Percentiles rank a stretch among this genome's conserved stretches.
These are phyloP conservation scores for Prenolepis imparis DNA, from an alignment of 2,888 invertebrate species.

Conservation along the genomic window DNA sequence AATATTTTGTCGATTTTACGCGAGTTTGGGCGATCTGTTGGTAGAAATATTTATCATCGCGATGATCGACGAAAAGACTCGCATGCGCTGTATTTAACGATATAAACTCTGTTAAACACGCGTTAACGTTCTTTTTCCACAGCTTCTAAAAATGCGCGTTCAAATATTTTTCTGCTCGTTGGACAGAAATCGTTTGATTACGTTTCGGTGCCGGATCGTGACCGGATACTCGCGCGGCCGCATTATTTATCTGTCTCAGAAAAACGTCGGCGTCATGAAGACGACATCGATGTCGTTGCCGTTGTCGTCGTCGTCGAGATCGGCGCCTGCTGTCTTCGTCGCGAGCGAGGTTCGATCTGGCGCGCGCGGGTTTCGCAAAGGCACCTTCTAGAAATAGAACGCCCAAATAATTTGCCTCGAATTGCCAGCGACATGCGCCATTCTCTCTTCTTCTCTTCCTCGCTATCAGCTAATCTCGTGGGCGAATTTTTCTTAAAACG, in stretches of 20 bases:
- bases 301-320: conserved; percentile 67
- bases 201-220: not conserved
- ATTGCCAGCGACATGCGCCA: conserved; percentile 82
- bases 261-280: conserved; percentile 37
- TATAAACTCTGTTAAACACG: conserved; percentile 41
- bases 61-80: conserved; percentile 75
- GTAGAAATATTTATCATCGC: conserved; percentile 82
- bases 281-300: conserved; percentile 59
- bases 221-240: conserved; percentile 9
- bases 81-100: conserved; percentile 64
- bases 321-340: conserved; percentile 61
- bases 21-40: conserved; percentile 56
- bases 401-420: conserved; percentile 86
- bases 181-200: conserved; percentile 15
- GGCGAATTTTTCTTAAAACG: conserved; percentile 1
- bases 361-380: conserved; percentile 85
- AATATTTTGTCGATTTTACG: conserved; percentile 68
- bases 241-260: conserved; percentile 12
- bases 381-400: conserved; percentile 87
- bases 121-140: conserved; percentile 26
- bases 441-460: conserved; percentile 67
- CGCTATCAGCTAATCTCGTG: conserved; percentile 24
- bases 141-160: not conserved
- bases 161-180: conserved; percentile 31
- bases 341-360: conserved; percentile 79